Evolutionary conservation across 1,140 invertebrate genomes (phyloP).

Genomic region (Maconellicoccus hirsutus): DNA sequence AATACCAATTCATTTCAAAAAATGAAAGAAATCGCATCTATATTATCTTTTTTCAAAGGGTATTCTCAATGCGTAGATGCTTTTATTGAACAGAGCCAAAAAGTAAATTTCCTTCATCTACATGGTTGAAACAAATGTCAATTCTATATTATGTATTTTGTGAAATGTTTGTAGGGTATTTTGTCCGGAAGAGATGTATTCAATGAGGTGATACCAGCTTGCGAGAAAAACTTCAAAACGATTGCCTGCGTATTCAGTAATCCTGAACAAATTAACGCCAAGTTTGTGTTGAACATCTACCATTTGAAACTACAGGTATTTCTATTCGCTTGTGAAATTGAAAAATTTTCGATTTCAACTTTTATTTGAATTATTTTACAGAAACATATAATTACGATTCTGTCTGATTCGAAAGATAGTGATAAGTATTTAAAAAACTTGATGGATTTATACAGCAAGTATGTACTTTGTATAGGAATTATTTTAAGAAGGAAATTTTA

Average conservation of each 20-base stretch:
- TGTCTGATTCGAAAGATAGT: conserved; percentile 65
- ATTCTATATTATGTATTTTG: conserved; percentile 22
- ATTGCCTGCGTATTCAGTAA: conserved; percentile 92
- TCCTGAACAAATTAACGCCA: conserved; percentile 94
- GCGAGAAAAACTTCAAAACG: conserved; percentile 74
- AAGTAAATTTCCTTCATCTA: conserved; percentile 42
- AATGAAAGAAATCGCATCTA: conserved; percentile 88
- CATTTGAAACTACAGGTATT: conserved; percentile 70
- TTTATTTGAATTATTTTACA: conserved; percentile 35
- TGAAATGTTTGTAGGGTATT: conserved; percentile 42
- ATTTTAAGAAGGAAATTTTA: neutral
- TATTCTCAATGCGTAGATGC: conserved; percentile 93
- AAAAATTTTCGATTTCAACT: neutral
- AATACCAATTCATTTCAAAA: conserved; percentile 65
- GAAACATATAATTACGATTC: conserved; percentile 65
- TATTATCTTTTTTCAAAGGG: conserved; percentile 89
- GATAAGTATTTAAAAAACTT: conserved; percentile 81
- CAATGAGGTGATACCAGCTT: conserved; percentile 78
- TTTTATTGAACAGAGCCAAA: conserved; percentile 93
- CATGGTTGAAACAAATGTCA: neutral
- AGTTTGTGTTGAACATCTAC: conserved; percentile 94
- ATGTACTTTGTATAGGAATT: conserved; percentile 29
- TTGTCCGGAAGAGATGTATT: conserved; percentile 78
- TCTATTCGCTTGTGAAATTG: neutral
- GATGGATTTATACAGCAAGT: conserved; percentile 77